A percentile compares a stretch with the other conserved stretches of the same genome.
phyloP scores from a whole-genome alignment of 2,888 invertebrate genomes.

The Sylvicola fuscatus region DNA sequence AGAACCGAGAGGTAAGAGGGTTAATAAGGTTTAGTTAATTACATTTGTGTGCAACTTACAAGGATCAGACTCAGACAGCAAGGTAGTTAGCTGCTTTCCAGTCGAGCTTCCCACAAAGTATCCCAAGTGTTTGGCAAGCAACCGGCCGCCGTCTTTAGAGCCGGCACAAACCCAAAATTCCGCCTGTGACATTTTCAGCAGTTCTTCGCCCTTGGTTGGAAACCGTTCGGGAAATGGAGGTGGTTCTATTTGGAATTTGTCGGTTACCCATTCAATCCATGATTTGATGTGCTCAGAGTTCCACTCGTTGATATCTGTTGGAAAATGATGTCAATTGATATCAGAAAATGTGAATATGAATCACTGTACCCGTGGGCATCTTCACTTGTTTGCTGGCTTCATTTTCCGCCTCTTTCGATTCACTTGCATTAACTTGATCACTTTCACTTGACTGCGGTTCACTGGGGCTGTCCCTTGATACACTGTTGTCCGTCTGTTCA shows the following conservation, averaged over 20 bases:
- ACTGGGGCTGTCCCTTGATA: too few relatives aligned
- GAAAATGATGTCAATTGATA: too few relatives aligned
- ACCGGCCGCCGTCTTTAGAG: slow-evolving; percentile 27
- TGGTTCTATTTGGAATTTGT: slow-evolving; percentile 34
- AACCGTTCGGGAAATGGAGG: slow-evolving; percentile 30
- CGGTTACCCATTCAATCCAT: slow-evolving; percentile 41
- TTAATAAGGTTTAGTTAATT: too few relatives aligned
- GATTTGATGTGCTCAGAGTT: slow-evolving; percentile 31
- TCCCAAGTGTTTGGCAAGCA: slow-evolving; percentile 39
- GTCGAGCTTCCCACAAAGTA: slow-evolving; percentile 35
- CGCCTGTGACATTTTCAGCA: slow-evolving; percentile 36
- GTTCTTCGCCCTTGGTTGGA: slow-evolving; percentile 32
- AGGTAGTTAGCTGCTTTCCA: slow-evolving; percentile 34
- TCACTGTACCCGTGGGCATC: too few relatives aligned
- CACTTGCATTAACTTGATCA: too few relatives aligned
- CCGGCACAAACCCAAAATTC: slow-evolving; percentile 36
- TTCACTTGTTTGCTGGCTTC: too few relatives aligned
- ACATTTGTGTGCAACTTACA: slow-evolving; percentile 17
- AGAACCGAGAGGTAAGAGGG: too few relatives aligned
- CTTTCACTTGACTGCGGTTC: too few relatives aligned
- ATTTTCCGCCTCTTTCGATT: too few relatives aligned
- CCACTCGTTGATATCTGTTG: slow-evolving; percentile 39
- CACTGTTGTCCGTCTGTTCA: too few relatives aligned
- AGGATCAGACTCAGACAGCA: slow-evolving; percentile 29
- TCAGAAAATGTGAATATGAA: too few relatives aligned